Conservation (phyloP, 2,888 invertebrate species). For the Conomelus anceps region DNA sequence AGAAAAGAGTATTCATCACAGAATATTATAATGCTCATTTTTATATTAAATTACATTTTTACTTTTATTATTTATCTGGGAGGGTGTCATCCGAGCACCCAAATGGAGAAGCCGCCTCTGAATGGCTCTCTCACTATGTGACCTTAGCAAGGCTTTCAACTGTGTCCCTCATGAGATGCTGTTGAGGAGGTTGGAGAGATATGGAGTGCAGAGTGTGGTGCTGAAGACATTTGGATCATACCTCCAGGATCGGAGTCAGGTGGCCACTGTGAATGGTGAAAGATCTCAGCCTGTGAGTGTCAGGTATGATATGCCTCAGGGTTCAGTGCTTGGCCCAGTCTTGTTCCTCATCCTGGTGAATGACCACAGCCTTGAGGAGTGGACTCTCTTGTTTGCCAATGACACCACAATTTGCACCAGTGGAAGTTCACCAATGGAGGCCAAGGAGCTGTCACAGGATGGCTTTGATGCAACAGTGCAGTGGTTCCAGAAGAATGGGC, state of each 20-base stretch:
- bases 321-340: too few relatives aligned
- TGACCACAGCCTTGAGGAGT: background rate
- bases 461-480: background rate
- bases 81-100: too few relatives aligned
- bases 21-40: too few relatives aligned
- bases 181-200: background rate
- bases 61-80: too few relatives aligned
- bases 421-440: background rate
- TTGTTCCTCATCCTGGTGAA: too few relatives aligned
- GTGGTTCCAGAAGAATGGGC: too few relatives aligned
- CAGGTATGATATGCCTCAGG: background rate
- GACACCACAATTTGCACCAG: constrained; percentile 7
- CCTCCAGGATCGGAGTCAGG: background rate
- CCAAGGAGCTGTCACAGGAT: background rate
- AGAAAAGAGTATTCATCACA: too few relatives aligned
- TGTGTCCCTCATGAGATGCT: background rate
- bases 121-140: background rate
- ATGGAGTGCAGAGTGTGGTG: background rate
- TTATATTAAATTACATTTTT: too few relatives aligned
- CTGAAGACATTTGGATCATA: background rate
- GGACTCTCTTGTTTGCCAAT: constrained; percentile 1
- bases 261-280: background rate
- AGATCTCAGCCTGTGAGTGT: background rate
- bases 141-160: constrained; percentile 12
- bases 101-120: too few relatives aligned